Base-by-base conservation (phyloP, 2,797 vertebrate genomes). In the Sebastes taczanowskii region DNA sequence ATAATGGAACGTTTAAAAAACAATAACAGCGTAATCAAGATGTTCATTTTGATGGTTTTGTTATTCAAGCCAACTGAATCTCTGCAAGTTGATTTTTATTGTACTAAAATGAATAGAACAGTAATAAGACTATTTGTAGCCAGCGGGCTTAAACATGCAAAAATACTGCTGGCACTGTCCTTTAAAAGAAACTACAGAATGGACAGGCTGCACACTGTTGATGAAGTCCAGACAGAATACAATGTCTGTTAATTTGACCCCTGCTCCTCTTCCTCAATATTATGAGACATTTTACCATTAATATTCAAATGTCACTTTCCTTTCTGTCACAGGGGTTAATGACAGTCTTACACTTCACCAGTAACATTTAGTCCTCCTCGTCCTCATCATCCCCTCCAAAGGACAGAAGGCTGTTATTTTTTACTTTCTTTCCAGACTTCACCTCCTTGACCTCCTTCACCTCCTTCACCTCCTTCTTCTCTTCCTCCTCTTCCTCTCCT, bases 401-500 rank as follows among this genome's bases (percentile, higher is more conserved):
- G 2, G 98, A 99, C 80, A 99, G 96, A 55, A 99, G 96, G 83
- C 97, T 99, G 88, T 93, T 98, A 66, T 99, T 99, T 92, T 97
- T 98, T 0, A 99, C 88, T 94, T 97, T 97, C 79, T 97, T 98
- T 34, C 93, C 94, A 86, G 94, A 90, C 62, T 87, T 94, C 92
- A 89, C 62, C 65, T 77, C 32, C 74, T 27, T 77, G 3, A 34
- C 34, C 34, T 35, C 32, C 74, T 27, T 77, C 10, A 34, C 34
- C 34, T 35, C 34, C 86, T 89, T 96, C 80, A 90, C 95, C 88
- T 95, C 84, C 60, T 87, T 94, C 92, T 89, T 65, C 60, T 77
- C 75, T 27, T 78, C 68, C 23, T 74, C 61, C n/a, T 70, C 32
- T 42, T 96, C 91, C 73, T 95, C 95, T 78, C 92, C 93, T 66